Evolutionary conservation across 1,140 invertebrate species (phyloP), one percentile per base, ranked within the genome.

Genomic region (Penaeus japonicus): DNA sequence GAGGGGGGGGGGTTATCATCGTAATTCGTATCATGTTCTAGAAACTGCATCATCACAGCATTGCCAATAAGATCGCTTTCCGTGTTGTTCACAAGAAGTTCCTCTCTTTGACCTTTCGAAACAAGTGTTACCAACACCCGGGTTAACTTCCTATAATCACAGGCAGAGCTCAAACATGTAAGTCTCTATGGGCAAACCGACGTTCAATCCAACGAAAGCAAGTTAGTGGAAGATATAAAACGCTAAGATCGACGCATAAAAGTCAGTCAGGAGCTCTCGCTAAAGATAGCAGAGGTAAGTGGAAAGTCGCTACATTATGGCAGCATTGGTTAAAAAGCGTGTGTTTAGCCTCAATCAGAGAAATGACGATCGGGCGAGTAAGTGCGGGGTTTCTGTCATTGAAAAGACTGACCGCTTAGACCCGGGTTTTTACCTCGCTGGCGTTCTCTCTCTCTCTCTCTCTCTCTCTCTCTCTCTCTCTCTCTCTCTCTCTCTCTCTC

Each of bases 281-380:
- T 47, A 47, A 47, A 47, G 10, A 47, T 12, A 47, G 47, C 47
- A 47, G 47, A 47, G 59, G 65, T 24, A 70, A 35, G 59, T 24
- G 77, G 22, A 20, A 47, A 35, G n/a, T 47, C 32, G 32, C n/a
- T 35, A 22, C 12, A 27, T 20, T 47, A 35, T 22, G 30, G n/a
- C 35, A 22, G 20, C 32, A 27, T 22, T 5, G 62, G 70, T 27
- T n/a, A 53, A 73, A 77, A 57, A 59, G 75, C n/a, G 75, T 79
- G 55, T 86, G 32, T 80, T 86, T 86, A 86, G 55, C 75, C 27
- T 22, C 84, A 47, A 86, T 86, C 75, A 80, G 54, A 80, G 30
- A 86, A 55, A 75, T 30, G 75, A 27, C 75, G 47, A 86, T 86
- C 54, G 65, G 73, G 17, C 5, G 24, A 18, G 24, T 62, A 79